phyloP scores from a whole-genome alignment of 2,113 vertebrate species.

The Cynoglossus semilaevis region DNA sequence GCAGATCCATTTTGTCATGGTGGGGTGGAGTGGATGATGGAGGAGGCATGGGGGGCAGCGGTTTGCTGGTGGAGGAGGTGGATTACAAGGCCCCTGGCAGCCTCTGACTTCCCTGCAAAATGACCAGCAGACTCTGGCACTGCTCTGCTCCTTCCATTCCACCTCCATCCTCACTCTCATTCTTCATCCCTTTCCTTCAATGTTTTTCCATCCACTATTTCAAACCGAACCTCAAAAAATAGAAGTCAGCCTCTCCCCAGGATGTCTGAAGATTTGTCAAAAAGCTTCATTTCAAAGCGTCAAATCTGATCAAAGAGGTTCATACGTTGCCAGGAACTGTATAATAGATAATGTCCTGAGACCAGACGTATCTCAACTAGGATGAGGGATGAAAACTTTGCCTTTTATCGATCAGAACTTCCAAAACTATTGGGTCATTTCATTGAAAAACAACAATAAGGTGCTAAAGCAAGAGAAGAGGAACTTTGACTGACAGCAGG shows the following conservation, averaged over 20 bases:
- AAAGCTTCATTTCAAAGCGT: conserved; percentile 41
- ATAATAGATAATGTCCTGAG: background rate
- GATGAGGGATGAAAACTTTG: background rate
- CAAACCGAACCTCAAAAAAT: conserved; percentile 13
- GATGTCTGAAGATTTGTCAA: conserved; percentile 42
- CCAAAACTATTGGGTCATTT: too few relatives aligned
- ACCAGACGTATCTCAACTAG: background rate
- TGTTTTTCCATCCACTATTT: background rate
- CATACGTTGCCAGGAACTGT: conserved; percentile 7
- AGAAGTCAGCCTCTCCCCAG: conserved; percentile 19
- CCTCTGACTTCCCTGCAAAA: conserved; percentile 25
- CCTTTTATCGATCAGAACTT: too few relatives aligned
- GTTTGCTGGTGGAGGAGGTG: conserved; percentile 2
- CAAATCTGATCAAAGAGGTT: conserved; percentile 28
- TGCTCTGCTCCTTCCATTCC: background rate
- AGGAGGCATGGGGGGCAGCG: conserved; percentile 27
- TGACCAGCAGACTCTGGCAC: conserved; percentile 24
- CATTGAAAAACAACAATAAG: too few relatives aligned
- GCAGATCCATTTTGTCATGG: conserved; percentile 70
- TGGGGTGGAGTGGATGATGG: conserved; percentile 49
- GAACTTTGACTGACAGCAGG: too few relatives aligned
- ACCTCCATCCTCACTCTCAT: background rate
- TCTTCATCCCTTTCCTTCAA: background rate
- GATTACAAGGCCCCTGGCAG: conserved; percentile 59
- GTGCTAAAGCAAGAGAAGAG: too few relatives aligned